Conservation (phyloP, 2,113 vertebrate genomes). For the Sarotherodon lohbergeri region DNA sequence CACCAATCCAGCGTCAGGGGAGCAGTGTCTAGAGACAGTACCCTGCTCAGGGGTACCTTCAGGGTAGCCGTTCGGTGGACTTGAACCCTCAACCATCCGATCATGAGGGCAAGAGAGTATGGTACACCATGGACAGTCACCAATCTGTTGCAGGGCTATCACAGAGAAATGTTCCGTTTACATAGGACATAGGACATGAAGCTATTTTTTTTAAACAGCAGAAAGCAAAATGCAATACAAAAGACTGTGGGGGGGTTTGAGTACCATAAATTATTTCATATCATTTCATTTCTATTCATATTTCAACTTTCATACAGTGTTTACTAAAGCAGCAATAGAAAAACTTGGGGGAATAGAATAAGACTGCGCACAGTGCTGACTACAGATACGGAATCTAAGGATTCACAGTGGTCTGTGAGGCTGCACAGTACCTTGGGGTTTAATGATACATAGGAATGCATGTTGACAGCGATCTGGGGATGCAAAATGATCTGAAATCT, state of each 20-base stretch:
- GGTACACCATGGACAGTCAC: background rate
- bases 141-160: background rate
- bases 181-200: background rate
- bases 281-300: background rate
- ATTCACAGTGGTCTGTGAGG: background rate
- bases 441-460: background rate
- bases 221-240: background rate
- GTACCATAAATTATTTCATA: background rate
- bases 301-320: background rate
- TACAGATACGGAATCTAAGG: background rate
- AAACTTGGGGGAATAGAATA: fast-evolving
- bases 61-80: background rate
- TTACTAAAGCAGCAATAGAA: fast-evolving
- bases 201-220: background rate
- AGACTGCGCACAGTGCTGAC: background rate
- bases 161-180: background rate
- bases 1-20: background rate
- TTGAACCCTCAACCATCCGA: background rate
- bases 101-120: background rate
- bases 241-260: background rate
- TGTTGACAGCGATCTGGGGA: background rate
- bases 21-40: background rate
- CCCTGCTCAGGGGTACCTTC: background rate
- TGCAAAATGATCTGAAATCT: background rate
- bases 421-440: background rate